Conservation (phyloP, 2,888 invertebrate genomes). For the Pyrocoelia pectoralis region DNA sequence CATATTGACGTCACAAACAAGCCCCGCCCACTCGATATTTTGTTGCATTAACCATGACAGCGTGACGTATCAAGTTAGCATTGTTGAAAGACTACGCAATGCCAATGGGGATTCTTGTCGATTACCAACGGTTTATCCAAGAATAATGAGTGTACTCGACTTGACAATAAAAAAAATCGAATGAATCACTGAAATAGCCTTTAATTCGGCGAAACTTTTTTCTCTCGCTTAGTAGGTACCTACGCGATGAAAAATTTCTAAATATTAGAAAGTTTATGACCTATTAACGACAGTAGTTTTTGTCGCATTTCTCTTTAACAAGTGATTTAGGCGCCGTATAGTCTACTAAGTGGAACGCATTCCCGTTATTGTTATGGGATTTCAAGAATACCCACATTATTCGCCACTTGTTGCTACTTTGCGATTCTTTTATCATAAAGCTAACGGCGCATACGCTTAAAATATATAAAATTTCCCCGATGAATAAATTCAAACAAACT, state of each 20-base stretch:
- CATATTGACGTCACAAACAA: conserved; percentile 41
- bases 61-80: conserved; percentile 43
- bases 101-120: conserved; percentile 22
- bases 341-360: conserved; percentile 33
- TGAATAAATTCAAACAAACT: neutral
- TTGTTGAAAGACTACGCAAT: conserved; percentile 35
- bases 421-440: conserved; percentile 16
- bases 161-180: neutral
- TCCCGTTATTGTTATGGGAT: conserved; percentile 33
- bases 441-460: conserved; percentile 12
- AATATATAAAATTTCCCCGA: neutral
- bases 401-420: conserved; percentile 38
- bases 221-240: no score
- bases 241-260: conserved; percentile 17
- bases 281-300: conserved; percentile 23
- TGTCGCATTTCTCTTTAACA: conserved; percentile 20
- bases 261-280: conserved; percentile 29
- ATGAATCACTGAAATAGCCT: conserved; percentile 23
- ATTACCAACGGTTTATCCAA: conserved; percentile 26
- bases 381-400: conserved; percentile 24
- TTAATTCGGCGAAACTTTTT: no score
- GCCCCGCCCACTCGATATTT: conserved; percentile 40
- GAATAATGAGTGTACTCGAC: conserved; percentile 11
- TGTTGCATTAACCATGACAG: conserved; percentile 42
- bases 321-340: conserved; percentile 24